Evolutionary conservation across 2,797 vertebrate genomes (phyloP), one percentile per base, ranked within the genome.

Genomic region (Hypotaenidia philippensis): DNA sequence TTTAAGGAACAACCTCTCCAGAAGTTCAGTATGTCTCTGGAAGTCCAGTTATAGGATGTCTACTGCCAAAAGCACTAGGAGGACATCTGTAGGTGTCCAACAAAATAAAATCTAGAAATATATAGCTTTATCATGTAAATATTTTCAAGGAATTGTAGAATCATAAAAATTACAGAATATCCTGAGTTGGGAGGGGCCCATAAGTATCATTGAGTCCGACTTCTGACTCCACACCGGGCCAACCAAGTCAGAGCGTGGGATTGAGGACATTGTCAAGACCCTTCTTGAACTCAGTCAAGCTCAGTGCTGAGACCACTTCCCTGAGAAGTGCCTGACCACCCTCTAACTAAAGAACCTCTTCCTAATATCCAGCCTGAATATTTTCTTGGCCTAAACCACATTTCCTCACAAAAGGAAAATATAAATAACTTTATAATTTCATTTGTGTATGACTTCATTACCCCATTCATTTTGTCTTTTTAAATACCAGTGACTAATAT

Each of bases 101-200:
- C 25, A 31, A 6, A 25, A 26, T 60, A 2, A 16, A 16, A 44
- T 56, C 49, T 3, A 9, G n/a, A 78, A 93, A 64, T 31, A 70
- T 7, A 60, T 26, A 60, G 3, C 5, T 56, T 81, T 31, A 65
- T 5, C 0, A 1, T 25, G 1, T 16, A 1, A 75, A 5, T n/a
- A 19, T 31, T 36, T 22, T 47, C 45, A 47, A 21, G 21, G 45
- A 47, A 47, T 47, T 47, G 45, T 47, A 47, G 45, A 21, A 47
- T 47, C 45, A 47, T 47, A 47, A 44, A 44, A 19, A 44, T 44
- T 44, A 44, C 41, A 44, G 45, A 47, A 22, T 47, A 47, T 22
- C 45, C 45, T 47, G 45, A 47, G 45, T 11, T 22, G 21, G 45
- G 11, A 22, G 21, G 20, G 21, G 12, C 45, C 45, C 45, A 22